Percentiles rank a stretch among this genome's conserved stretches.
phyloP scores from a whole-genome alignment of 2,113 vertebrate genomes.

The Phaethon lepturus region DNA sequence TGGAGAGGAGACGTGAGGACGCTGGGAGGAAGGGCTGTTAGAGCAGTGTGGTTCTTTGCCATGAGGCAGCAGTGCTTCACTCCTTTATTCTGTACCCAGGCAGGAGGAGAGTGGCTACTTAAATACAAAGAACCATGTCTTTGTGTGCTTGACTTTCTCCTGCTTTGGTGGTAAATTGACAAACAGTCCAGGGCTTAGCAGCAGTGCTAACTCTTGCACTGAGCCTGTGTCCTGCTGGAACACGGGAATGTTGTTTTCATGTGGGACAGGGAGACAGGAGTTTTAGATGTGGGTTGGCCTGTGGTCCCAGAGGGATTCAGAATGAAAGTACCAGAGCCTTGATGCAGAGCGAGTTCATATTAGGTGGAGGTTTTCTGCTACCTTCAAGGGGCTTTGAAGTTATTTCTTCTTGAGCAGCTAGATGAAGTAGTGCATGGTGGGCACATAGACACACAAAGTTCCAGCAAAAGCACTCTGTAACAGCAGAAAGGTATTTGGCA shows the following conservation, averaged over 20 bases:
- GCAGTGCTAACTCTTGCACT: not conserved
- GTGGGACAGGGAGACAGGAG: not conserved
- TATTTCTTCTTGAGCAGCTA: not conserved
- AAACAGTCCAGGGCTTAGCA: not conserved
- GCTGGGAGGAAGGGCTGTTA: not conserved
- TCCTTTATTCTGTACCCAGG: not conserved
- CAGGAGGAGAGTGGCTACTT: not conserved
- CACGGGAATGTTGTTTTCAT: too few relatives aligned
- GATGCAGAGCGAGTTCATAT: not conserved
- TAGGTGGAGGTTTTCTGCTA: not conserved
- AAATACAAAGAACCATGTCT: not conserved
- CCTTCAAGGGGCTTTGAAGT: not conserved
- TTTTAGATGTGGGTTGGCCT: not conserved
- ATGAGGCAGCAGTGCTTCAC: not conserved
- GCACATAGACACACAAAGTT: not conserved
- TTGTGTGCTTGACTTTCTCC: not conserved
- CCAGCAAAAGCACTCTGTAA: not conserved
- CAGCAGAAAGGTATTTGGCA: not conserved
- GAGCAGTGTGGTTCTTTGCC: not conserved
- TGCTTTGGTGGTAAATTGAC: too few relatives aligned
- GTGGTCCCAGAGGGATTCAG: not conserved
- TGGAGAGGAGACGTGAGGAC: not conserved
- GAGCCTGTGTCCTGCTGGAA: not conserved
- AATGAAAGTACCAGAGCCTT: not conserved
- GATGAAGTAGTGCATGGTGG: not conserved